Conservation (phyloP, 2,888 invertebrate genomes). For the Andrena praecox region DNA sequence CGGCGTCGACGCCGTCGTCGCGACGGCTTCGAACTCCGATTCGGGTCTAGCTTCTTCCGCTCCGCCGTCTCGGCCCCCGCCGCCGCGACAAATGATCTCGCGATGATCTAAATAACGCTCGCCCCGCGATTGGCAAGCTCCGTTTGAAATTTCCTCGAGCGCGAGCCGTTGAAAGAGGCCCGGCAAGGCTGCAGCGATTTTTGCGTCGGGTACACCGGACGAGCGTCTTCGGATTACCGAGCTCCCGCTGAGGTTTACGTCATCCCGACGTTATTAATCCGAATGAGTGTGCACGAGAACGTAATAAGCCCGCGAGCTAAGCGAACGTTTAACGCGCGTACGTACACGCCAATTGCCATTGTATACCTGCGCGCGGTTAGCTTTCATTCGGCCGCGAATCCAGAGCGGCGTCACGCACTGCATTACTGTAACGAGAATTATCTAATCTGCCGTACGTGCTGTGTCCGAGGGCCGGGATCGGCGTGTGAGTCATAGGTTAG, state of each 20-base stretch:
- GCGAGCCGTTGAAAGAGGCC: not conserved
- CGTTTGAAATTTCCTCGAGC: conserved; percentile 4
- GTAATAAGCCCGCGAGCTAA: conserved; percentile 17
- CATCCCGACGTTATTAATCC: conserved; percentile 47
- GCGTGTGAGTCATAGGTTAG: conserved; percentile 51
- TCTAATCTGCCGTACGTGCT: conserved; percentile 68
- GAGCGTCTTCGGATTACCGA: conserved; percentile 14
- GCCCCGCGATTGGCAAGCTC: not conserved
- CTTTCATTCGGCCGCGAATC: conserved; percentile 50
- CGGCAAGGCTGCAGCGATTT: not conserved
- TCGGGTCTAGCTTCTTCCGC: conserved; percentile 57
- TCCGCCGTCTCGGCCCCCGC: conserved; percentile 22
- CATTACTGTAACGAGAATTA: conserved; percentile 58
- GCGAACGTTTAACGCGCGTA: conserved; percentile 33
- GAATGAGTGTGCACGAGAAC: conserved; percentile 27
- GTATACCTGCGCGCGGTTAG: conserved; percentile 35
- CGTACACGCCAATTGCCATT: not conserved
- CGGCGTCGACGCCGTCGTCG: conserved; percentile 24
- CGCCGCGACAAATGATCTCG: conserved; percentile 39
- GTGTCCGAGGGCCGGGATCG: conserved; percentile 23
- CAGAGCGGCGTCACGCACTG: conserved; percentile 51
- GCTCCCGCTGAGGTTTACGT: conserved; percentile 25
- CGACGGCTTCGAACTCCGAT: conserved; percentile 24
- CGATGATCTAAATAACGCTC: not conserved
- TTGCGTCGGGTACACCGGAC: not conserved